phyloP scores from a whole-genome alignment of 1,140 invertebrate genomes.

The Lepidurus arcticus region DNA sequence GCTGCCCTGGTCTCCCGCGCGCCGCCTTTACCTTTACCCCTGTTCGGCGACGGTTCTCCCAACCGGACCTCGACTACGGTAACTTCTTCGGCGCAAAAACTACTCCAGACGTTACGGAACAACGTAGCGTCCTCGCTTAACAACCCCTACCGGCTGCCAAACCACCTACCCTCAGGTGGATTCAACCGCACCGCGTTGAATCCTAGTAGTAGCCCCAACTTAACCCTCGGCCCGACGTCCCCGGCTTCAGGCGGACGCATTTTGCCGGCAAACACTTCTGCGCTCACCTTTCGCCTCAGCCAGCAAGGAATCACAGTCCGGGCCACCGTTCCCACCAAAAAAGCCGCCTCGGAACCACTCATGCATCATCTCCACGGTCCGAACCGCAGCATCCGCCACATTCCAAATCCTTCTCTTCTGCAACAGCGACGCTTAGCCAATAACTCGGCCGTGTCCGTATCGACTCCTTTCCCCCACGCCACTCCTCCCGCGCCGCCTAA shows the following conservation, averaged over 20 bases:
- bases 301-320: neutral
- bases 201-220: neutral
- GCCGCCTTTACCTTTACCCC: neutral
- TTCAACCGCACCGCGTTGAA: neutral
- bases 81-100: neutral
- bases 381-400: neutral
- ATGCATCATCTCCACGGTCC: neutral
- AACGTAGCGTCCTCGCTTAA: neutral
- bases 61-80: neutral
- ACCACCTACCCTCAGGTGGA: neutral
- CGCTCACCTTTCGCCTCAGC: neutral
- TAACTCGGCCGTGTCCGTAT: neutral
- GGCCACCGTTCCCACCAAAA: neutral
- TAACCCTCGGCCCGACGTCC: neutral
- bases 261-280: neutral
- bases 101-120: neutral
- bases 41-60: neutral
- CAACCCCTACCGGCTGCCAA: neutral
- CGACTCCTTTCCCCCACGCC: neutral
- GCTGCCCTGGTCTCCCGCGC: constrained; percentile 25
- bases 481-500: neutral
- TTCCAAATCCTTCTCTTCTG: neutral
- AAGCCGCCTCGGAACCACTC: neutral
- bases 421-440: neutral
- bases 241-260: neutral